Percentiles rank a stretch among this genome's conserved stretches.
phyloP scores from a whole-genome alignment of 2,888 invertebrate species.

The Schizaphis graminum region DNA sequence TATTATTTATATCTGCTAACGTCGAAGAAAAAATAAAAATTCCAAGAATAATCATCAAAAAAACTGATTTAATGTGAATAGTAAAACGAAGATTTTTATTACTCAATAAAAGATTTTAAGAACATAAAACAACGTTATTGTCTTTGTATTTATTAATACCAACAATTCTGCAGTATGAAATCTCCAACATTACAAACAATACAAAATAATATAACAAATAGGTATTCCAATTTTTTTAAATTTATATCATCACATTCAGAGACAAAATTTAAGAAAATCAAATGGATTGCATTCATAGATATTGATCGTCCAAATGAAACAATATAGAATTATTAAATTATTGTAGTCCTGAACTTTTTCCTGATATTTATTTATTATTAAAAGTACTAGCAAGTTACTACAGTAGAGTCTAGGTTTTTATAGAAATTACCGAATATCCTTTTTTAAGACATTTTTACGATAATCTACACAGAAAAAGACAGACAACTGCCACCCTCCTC shows the following conservation, averaged over 20 bases:
- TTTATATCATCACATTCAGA: constrained; percentile 26
- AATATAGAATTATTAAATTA: constrained; percentile 34
- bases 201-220: not conserved
- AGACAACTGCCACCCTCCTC: not conserved
- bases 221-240: constrained; percentile 20
- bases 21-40: constrained; percentile 5
- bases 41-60: not conserved
- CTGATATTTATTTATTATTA: constrained; percentile 23
- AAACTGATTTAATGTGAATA: not conserved
- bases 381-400: not conserved
- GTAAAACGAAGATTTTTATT: constrained; percentile 13
- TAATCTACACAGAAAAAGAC: not conserved
- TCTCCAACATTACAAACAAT: not conserved
- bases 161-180: constrained; percentile 1
- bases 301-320: not conserved
- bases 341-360: constrained; percentile 20
- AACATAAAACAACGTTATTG: constrained; percentile 32
- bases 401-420: not conserved
- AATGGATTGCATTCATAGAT: constrained; percentile 26
- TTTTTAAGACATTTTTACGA: constrained; percentile 6
- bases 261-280: not conserved
- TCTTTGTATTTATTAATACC: constrained; percentile 32
- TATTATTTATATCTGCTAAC: not conserved
- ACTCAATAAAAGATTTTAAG: constrained; percentile 16
- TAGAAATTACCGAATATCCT: not conserved